A percentile compares a stretch with the other conserved stretches of the same genome.
These are phyloP conservation scores for Microchrysa polita DNA, from an alignment of 2,888 invertebrate species.

Conservation along the genomic window DNA sequence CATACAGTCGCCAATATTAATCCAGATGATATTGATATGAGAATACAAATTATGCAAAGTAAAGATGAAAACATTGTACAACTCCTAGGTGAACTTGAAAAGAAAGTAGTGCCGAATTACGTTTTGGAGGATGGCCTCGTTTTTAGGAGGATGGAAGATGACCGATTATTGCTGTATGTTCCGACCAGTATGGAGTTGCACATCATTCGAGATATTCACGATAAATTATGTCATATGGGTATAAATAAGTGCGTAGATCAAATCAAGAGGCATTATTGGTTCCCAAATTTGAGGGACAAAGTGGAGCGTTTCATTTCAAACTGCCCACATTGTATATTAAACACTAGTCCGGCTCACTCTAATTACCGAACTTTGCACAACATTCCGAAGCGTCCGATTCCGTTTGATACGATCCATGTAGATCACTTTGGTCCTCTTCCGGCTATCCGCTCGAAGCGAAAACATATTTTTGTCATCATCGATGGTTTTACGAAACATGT, in stretches of 20 bases:
- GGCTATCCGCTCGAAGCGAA: constrained; percentile 31
- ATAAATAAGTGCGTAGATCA: constrained; percentile 46
- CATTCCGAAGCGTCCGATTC: constrained; percentile 52
- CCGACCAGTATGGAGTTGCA: constrained; percentile 51
- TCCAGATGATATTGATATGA: constrained; percentile 45
- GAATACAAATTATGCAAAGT: constrained; percentile 48
- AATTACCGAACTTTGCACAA: constrained; percentile 52
- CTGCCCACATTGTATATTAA: constrained; percentile 46
- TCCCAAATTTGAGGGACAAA: constrained; percentile 53
- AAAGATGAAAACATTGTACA: constrained; percentile 51
- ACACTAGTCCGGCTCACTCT: constrained; percentile 22
- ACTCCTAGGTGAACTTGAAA: constrained; percentile 51
- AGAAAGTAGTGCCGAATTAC: constrained; percentile 39
- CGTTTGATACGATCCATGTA: constrained; percentile 49
- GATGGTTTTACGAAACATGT: constrained; percentile 43
- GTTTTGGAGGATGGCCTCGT: constrained; percentile 50
- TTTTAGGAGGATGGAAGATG: constrained; percentile 41
- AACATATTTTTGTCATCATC: neutral
- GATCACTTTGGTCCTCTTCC: constrained; percentile 40
- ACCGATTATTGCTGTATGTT: constrained; percentile 48
- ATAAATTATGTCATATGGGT: constrained; percentile 55
- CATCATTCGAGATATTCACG: constrained; percentile 53
- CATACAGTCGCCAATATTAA: no score
- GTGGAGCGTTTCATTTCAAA: constrained; percentile 48
- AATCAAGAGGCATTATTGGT: constrained; percentile 56